Percentiles rank a stretch among this genome's conserved stretches.
phyloP scores from a whole-genome alignment of 2,113 vertebrate genomes.

The Bubo scandiacus region DNA sequence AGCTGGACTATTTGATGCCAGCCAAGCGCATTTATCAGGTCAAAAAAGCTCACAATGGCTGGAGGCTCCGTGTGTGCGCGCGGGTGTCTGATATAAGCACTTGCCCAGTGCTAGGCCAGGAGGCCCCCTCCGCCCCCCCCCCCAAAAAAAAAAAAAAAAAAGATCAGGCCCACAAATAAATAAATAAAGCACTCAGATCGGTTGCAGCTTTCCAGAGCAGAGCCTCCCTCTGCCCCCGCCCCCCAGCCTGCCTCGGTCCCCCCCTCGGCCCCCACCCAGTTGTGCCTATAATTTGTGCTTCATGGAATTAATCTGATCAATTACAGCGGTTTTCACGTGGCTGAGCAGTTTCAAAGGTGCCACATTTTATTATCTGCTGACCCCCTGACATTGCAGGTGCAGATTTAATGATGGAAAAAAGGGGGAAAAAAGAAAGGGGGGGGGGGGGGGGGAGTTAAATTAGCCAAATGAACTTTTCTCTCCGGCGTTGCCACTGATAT shows the following conservation, averaged over 20 bases:
- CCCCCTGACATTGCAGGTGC: conserved; percentile 91
- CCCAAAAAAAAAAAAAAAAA: not conserved
- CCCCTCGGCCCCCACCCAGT: conserved; percentile 5
- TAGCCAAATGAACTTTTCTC: conserved; percentile 64
- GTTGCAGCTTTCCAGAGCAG: not conserved
- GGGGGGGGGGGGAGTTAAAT: conserved; percentile 1
- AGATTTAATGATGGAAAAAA: conserved; percentile 76
- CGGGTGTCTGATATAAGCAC: conserved; percentile 41
- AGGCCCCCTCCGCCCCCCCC: not conserved
- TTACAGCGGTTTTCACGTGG: conserved; percentile 84
- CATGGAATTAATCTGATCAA: conserved; percentile 79
- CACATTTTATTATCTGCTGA: conserved; percentile 93
- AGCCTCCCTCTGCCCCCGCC: not conserved
- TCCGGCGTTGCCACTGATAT: not conserved
- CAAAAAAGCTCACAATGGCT: conserved; percentile 85
- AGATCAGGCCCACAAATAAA: not conserved
- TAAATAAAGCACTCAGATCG: conserved; percentile 8
- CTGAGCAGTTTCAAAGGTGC: conserved; percentile 90
- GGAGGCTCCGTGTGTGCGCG: conserved; percentile 62
- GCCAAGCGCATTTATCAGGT: conserved; percentile 89
- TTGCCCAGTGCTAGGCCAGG: conserved; percentile 62
- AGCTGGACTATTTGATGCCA: conserved; percentile 86
- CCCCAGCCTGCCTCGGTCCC: not conserved
- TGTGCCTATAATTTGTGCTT: conserved; percentile 62
- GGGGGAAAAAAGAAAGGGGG: not conserved